Base-by-base conservation (phyloP, 2,113 vertebrate genomes). In the Peromyscus polionotus region DNA sequence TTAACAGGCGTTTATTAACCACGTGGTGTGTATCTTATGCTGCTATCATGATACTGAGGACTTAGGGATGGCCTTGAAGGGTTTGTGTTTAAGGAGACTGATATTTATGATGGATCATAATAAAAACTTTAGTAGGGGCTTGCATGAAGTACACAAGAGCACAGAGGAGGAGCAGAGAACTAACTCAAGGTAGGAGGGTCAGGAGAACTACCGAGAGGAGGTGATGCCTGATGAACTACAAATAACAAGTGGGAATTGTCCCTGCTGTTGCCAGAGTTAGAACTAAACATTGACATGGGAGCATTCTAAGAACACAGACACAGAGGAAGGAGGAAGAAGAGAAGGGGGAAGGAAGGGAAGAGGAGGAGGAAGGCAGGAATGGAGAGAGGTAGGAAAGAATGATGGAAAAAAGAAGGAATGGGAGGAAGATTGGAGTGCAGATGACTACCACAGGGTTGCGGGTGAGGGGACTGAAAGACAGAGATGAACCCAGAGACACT, bases 381-480 rank as follows among this genome's bases (percentile, higher is more conserved):
- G 8, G 17, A 59, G 8, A 8, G 8, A n/a, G 4, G 26, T 3
- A 10, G 11, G 26, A 33, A 11, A 33, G 7, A 28, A 5, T 6
- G 17, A 20, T 13, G 19, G 0, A 12, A 59, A 6, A 4, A 33
- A 33, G 80, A 14, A 83, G 36, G 20, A 26, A 61, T 39, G 36
- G n/a, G 11, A 61, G 12, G 13, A 48, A 45, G 39, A 85, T 1
- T 14, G 48, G 48, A 73, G 14, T 16, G 11, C 6, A 0, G 14
- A 36, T 54, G 33, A 48, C 10, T 45, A 51, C 63, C 70, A 24
- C 12, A 8, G 39, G 8, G 6, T 51, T 12, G 3, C 9, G 10
- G 4, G 10, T 51, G 20, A 2, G 12, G 13, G 4, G 10, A 22
- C n/a, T 5, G 65, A 67, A 1, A 3, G 9, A 31, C 63, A 36